phyloP scores from a whole-genome alignment of 2,113 vertebrate species.

The Uropsilus gracilis region DNA sequence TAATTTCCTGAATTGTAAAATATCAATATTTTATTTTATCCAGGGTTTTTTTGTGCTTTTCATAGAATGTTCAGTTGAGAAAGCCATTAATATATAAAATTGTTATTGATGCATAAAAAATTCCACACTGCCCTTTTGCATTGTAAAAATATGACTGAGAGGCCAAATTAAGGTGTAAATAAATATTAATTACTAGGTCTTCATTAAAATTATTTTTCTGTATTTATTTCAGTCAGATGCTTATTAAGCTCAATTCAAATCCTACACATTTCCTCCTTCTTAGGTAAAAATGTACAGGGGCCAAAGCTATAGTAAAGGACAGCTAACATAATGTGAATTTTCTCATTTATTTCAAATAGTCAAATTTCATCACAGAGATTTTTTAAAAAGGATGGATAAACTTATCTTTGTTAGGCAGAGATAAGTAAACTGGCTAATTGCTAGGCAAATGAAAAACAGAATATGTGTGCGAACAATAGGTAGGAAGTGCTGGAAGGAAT shows the following conservation, averaged over 20 bases:
- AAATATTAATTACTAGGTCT: not conserved
- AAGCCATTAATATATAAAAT: not conserved
- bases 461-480: not conserved
- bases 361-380: not conserved
- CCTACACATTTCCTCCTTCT: not conserved
- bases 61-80: not conserved
- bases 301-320: not conserved
- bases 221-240: not conserved
- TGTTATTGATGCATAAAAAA: not conserved
- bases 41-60: not conserved
- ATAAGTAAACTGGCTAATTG: not conserved
- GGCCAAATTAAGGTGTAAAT: not conserved
- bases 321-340: not conserved
- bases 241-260: slow-evolving; percentile 7
- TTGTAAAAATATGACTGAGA: not conserved
- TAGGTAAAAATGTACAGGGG: not conserved
- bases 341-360: not conserved
- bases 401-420: not conserved
- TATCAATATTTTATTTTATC: not conserved
- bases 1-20: not conserved
- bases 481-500: not conserved
- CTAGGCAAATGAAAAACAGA: not conserved
- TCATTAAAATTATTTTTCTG: not conserved
- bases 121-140: not conserved
- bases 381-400: not conserved